phyloP scores from a whole-genome alignment of 2,113 vertebrate species.

The Panurus biarmicus region DNA sequence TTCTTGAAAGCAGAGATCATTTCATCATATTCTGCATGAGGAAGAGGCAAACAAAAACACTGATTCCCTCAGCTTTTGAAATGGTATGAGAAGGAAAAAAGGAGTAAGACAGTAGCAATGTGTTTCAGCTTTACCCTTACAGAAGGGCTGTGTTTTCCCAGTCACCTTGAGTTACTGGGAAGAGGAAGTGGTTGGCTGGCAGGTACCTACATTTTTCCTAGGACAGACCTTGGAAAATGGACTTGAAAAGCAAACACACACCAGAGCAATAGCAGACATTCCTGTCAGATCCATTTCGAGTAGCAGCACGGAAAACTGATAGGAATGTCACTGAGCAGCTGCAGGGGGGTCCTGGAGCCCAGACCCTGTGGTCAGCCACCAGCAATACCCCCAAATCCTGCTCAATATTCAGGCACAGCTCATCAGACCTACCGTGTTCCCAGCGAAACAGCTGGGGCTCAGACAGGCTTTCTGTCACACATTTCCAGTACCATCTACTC shows the following conservation, averaged over 20 bases:
- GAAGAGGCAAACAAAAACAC: background rate
- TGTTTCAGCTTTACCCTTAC: background rate
- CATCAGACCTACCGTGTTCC: background rate
- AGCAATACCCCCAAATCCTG: background rate
- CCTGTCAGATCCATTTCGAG: constrained; percentile 7
- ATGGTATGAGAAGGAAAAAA: background rate
- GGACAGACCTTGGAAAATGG: constrained; percentile 26
- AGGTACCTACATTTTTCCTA: background rate
- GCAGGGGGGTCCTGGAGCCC: background rate
- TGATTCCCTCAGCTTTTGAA: background rate
- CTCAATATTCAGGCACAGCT: background rate
- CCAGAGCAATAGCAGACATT: background rate
- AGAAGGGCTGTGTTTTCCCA: background rate
- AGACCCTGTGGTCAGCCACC: background rate
- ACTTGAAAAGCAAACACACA: constrained; percentile 18
- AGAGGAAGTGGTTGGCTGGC: background rate
- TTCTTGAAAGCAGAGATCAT: background rate
- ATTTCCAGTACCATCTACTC: constrained; percentile 12
- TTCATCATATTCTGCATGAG: background rate
- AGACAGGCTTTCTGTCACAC: background rate
- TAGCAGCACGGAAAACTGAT: constrained; percentile 11
- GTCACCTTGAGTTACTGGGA: background rate
- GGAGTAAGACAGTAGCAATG: background rate
- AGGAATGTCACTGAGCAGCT: constrained; percentile 33
- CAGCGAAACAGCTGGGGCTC: background rate